Conservation (phyloP, 2,888 invertebrate genomes). For the Tigriopus californicus region DNA sequence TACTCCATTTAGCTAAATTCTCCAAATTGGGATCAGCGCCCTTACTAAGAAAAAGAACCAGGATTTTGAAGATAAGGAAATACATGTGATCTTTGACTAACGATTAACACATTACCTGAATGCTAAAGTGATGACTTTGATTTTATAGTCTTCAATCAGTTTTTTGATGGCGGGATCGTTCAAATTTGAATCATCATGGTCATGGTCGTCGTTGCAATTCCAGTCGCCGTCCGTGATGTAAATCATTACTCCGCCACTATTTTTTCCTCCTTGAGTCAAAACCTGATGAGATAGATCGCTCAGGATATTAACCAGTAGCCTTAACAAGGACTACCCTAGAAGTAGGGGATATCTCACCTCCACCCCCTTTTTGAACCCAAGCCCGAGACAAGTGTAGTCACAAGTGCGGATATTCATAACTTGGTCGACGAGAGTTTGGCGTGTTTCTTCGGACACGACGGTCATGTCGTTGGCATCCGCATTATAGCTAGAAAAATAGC, state of each 20-base stretch:
- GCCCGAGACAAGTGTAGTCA: slow-evolving; percentile 3
- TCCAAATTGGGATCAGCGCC: slow-evolving; percentile 20
- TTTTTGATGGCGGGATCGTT: slow-evolving; percentile 13
- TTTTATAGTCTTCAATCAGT: slow-evolving; percentile 11
- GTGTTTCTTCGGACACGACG: not conserved
- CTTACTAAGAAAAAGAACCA: slow-evolving; percentile 18
- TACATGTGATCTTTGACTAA: too few species aligned
- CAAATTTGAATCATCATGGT: slow-evolving; percentile 15
- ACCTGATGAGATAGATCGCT: not conserved
- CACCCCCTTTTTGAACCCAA: not conserved
- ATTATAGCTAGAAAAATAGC: not conserved
- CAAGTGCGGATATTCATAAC: not conserved
- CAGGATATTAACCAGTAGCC: too few species aligned
- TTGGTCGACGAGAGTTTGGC: not conserved
- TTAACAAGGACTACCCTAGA: too few species aligned
- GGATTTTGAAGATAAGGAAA: not conserved
- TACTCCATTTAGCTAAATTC: slow-evolving; percentile 18
- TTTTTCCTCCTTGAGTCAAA: not conserved
- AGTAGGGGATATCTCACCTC: not conserved
- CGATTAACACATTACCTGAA: slow-evolving; percentile 19
- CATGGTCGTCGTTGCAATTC: slow-evolving; percentile 17
- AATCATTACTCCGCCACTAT: not conserved
- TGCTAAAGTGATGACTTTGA: slow-evolving; percentile 20
- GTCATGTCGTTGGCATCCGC: not conserved
- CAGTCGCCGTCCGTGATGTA: not conserved